Conservation (phyloP, 2,113 vertebrate genomes). For the Dolichotis patagonum region DNA sequence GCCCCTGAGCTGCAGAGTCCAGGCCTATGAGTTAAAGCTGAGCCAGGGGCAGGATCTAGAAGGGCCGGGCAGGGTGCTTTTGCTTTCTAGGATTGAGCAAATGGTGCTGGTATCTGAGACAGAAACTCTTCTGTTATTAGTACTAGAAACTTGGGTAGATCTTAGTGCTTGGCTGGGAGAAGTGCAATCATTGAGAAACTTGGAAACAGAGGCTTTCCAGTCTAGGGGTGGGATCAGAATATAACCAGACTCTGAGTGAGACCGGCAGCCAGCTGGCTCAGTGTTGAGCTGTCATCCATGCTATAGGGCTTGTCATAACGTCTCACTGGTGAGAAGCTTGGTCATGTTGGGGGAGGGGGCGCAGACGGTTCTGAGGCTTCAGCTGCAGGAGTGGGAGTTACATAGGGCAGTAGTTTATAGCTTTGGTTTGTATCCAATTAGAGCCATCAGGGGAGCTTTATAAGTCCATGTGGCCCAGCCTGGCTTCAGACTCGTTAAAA, state of each 20-base stretch:
- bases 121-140: not conserved
- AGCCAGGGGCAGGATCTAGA: not conserved
- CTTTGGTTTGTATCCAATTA: not conserved
- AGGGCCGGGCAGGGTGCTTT: not conserved
- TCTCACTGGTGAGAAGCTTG: not conserved
- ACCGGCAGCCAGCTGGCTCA: not conserved
- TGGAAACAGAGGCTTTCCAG: not conserved
- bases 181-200: not conserved
- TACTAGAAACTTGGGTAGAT: not conserved
- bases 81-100: not conserved
- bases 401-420: not conserved
- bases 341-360: not conserved
- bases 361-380: not conserved
- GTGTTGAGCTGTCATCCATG: not conserved
- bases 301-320: not conserved
- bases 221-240: not conserved
- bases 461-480: not conserved
- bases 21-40: not conserved
- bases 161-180: not conserved
- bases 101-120: not conserved
- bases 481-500: constrained; percentile 4
- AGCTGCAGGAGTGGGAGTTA: not conserved
- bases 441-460: not conserved
- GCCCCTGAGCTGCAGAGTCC: not conserved
- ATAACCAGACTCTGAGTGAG: not conserved